Conservation (phyloP, 2,113 vertebrate genomes). For the Etia nguti region DNA sequence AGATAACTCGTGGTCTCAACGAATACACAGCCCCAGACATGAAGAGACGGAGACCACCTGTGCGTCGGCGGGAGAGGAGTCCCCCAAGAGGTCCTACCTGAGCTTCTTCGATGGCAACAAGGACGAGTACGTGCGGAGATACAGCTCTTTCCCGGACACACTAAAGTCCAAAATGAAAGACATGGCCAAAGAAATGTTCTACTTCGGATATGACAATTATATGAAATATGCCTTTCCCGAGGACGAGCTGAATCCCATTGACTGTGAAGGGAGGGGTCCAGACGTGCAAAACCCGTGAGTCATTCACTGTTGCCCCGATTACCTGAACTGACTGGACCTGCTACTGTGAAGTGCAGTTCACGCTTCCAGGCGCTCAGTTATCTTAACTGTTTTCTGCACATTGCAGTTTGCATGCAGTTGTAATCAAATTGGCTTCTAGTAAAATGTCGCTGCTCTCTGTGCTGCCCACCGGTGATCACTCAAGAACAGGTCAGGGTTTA, state of each 20-base stretch:
- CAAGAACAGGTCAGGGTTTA: neutral
- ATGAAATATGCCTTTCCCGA: slow-evolving; percentile 93
- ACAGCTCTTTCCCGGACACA: slow-evolving; percentile 82
- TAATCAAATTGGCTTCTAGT: neutral
- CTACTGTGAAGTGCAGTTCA: neutral
- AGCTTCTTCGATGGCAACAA: slow-evolving; percentile 65
- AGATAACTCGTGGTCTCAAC: slow-evolving; percentile 60
- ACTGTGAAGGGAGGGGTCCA: slow-evolving; percentile 89
- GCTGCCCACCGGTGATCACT: neutral
- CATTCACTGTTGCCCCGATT: neutral
- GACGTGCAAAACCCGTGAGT: slow-evolving; percentile 91
- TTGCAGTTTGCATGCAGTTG: neutral
- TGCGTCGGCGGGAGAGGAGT: slow-evolving; percentile 30
- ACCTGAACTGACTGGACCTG: neutral
- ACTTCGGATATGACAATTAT: slow-evolving; percentile 95
- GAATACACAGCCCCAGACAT: slow-evolving; percentile 26
- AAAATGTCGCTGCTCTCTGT: neutral
- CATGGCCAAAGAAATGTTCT: slow-evolving; percentile 92
- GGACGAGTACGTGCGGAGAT: slow-evolving; percentile 86
- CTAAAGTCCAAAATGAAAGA: slow-evolving; percentile 83
- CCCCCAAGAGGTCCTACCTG: slow-evolving; percentile 62
- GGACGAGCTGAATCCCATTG: slow-evolving; percentile 94
- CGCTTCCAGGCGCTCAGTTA: neutral
- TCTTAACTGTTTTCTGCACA: neutral
- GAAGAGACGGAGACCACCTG: slow-evolving; percentile 44